Evolutionary conservation across 2,797 vertebrate species (phyloP).

Genomic region (Silurus lanzhouensis): DNA sequence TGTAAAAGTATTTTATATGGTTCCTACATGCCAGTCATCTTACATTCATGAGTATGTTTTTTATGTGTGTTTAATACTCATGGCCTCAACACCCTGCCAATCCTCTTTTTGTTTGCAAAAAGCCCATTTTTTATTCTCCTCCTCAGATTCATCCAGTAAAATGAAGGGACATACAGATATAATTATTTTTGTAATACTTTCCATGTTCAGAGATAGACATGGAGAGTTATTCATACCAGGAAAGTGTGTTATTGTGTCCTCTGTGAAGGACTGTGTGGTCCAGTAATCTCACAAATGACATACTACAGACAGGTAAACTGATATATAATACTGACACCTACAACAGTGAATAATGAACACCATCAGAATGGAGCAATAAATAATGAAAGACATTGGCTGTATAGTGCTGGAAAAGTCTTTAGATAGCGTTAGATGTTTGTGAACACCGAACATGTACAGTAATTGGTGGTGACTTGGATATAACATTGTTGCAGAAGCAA

Average conservation of each 20-base stretch:
- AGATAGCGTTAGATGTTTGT: background rate
- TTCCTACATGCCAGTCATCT: background rate
- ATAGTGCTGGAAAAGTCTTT: slow-evolving; percentile 1
- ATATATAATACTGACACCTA: slow-evolving; percentile 8
- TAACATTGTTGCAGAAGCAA: background rate
- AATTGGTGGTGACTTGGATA: background rate
- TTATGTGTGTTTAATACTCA: no score
- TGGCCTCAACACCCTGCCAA: background rate
- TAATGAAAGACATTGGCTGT: background rate
- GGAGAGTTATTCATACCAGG: background rate
- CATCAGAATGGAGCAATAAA: background rate
- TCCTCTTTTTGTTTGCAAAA: background rate
- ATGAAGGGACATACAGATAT: background rate
- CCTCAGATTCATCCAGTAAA: background rate
- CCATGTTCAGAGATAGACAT: background rate
- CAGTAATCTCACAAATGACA: background rate
- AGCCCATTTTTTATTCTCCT: background rate
- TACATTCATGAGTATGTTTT: background rate
- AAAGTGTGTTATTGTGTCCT: background rate
- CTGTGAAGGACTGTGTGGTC: background rate
- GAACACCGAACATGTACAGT: background rate
- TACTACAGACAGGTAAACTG: background rate
- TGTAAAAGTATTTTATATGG: background rate
- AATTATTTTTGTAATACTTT: background rate
- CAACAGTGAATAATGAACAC: slow-evolving; percentile 8